Percentiles rank a stretch among this genome's conserved stretches.
phyloP scores from a whole-genome alignment of 2,113 vertebrate species.

The Picathartes gymnocephalus region DNA sequence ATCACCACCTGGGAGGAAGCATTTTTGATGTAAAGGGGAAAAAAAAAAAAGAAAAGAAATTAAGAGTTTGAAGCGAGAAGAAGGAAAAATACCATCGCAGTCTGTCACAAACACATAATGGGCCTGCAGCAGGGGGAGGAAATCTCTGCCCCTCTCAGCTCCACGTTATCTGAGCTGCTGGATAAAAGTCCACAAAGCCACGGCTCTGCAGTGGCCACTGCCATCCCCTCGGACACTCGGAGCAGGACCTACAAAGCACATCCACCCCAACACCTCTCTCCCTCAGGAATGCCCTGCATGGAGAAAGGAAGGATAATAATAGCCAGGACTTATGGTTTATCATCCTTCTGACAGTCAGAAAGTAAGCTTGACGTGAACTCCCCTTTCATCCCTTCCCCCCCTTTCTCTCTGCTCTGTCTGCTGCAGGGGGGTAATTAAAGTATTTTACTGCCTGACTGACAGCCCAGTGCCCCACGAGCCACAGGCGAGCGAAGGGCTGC shows the following conservation, averaged over 20 bases:
- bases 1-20: background rate
- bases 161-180: background rate
- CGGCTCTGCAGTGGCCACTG: background rate
- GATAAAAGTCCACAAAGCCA: background rate
- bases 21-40: background rate
- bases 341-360: background rate
- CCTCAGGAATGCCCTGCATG: background rate
- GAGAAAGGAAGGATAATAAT: background rate
- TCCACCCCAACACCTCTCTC: background rate
- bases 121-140: background rate
- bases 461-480: background rate
- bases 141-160: background rate
- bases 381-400: background rate
- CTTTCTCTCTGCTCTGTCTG: background rate
- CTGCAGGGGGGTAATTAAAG: background rate
- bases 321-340: background rate
- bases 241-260: background rate
- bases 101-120: background rate
- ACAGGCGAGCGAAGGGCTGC: background rate
- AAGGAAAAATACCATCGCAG: background rate
- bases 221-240: background rate
- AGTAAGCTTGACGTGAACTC: background rate
- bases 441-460: slow-evolving; percentile 8
- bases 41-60: background rate
- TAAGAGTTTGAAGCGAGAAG: background rate